phyloP scores from a whole-genome alignment of 2,113 vertebrate species.

The Canis aureus region DNA sequence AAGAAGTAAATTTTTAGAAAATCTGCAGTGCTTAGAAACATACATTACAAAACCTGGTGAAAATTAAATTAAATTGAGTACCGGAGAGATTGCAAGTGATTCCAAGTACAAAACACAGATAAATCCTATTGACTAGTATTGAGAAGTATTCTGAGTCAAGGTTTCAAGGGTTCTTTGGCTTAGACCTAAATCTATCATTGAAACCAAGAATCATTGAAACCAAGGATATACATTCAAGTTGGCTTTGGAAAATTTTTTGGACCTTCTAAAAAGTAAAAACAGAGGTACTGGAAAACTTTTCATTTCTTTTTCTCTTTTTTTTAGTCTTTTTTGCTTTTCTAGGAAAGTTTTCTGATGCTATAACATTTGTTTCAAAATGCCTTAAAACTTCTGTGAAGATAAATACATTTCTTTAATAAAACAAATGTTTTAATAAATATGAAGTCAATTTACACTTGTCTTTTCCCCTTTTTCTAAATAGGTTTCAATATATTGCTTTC shows the following conservation, averaged over 20 bases:
- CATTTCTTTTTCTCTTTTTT: no score
- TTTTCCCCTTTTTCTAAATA: background rate
- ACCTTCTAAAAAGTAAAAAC: background rate
- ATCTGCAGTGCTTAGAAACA: background rate
- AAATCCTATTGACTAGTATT: background rate
- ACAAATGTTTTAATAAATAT: background rate
- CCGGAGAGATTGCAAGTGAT: background rate
- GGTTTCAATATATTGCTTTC: background rate
- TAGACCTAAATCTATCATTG: background rate
- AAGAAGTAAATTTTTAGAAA: background rate
- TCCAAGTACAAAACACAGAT: background rate
- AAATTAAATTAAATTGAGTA: background rate
- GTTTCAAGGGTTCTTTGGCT: background rate
- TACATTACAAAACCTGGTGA: background rate
- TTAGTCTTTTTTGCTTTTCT: no score
- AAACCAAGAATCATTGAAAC: background rate
- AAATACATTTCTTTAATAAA: background rate
- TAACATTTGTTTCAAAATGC: background rate
- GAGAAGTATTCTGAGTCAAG: background rate
- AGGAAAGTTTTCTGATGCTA: background rate
- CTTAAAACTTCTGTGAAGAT: background rate
- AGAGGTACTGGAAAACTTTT: background rate
- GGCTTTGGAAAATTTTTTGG: background rate
- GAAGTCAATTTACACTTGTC: background rate
- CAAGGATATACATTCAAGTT: background rate